Percentiles rank a stretch among this genome's conserved stretches.
phyloP scores from a whole-genome alignment of 2,888 invertebrate genomes.

The Campaea margaritaria region DNA sequence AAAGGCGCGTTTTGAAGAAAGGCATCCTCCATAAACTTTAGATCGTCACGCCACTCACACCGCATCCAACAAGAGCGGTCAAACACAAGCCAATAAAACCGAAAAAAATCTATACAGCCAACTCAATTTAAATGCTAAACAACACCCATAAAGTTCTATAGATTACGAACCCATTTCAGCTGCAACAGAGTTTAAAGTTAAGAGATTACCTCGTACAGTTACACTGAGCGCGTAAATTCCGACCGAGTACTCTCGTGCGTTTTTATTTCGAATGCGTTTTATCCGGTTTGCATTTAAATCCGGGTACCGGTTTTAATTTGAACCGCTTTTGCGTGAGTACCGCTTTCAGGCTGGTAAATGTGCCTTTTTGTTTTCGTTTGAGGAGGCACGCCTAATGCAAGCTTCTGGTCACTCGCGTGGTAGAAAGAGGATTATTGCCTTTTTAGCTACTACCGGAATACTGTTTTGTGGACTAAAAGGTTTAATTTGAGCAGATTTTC shows the following conservation, averaged over 20 bases:
- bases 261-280: constrained; percentile 32
- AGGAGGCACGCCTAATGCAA: constrained; percentile 47
- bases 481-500: too few species aligned
- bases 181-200: constrained; percentile 66
- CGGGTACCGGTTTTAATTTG: constrained; percentile 24
- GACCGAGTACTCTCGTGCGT: constrained; percentile 24
- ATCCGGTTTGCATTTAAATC: constrained; percentile 31
- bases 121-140: constrained; percentile 33
- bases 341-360: constrained; percentile 29
- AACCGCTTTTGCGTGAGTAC: constrained; percentile 29
- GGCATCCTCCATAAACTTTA: too few species aligned
- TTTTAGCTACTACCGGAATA: background rate
- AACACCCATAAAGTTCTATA: constrained; percentile 29
- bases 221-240: constrained; percentile 57
- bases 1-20: too few species aligned
- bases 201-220: constrained; percentile 66
- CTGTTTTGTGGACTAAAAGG: too few species aligned
- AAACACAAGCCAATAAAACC: constrained; percentile 1
- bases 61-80: background rate
- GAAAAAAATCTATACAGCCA: constrained; percentile 11
- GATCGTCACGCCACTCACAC: too few species aligned
- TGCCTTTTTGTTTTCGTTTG: too few species aligned
- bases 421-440: constrained; percentile 5
- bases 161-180: constrained; percentile 38
- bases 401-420: constrained; percentile 41